A percentile compares a stretch with the other conserved stretches of the same genome.
phyloP scores from a whole-genome alignment of 2,888 invertebrate genomes.

The Helobdella robusta region DNA sequence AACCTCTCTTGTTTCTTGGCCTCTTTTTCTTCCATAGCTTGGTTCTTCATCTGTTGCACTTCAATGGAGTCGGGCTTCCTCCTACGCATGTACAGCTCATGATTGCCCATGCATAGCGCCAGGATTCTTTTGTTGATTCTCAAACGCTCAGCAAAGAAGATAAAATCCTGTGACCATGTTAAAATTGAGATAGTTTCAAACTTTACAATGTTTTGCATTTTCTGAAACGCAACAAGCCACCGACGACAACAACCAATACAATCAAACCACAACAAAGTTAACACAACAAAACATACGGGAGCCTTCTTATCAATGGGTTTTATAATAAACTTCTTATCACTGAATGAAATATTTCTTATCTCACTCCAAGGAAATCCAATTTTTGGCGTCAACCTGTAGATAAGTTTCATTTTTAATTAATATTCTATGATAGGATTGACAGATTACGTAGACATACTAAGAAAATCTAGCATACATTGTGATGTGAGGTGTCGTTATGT shows the following conservation, averaged over 20 bases:
- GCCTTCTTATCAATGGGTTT: constrained; percentile 99
- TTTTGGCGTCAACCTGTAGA: constrained; percentile 62
- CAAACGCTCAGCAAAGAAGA: constrained; percentile 94
- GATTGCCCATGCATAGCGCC: constrained; percentile 98
- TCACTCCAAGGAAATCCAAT: constrained; percentile 98
- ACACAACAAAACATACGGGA: constrained; percentile 54
- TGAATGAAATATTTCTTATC: constrained; percentile 97
- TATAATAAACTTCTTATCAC: constrained; percentile 97
- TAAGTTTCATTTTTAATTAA: no score
- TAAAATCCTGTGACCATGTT: constrained; percentile 64
- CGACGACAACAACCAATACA: background rate
- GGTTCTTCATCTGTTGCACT: constrained; percentile 99
- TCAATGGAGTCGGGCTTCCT: constrained; percentile 98
- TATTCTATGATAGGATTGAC: no score
- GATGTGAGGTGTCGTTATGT: background rate
- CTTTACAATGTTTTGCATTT: background rate
- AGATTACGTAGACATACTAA: no score
- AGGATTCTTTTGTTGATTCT: constrained; percentile 97
- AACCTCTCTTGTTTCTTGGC: constrained; percentile 86
- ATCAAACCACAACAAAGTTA: background rate
- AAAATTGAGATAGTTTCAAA: background rate
- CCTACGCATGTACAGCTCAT: constrained; percentile 95
- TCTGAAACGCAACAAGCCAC: background rate
- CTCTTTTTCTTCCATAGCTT: constrained; percentile 87
- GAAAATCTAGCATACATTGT: background rate